phyloP scores from a whole-genome alignment of 2,888 invertebrate genomes.

The Sabellastarte sp. region DNA sequence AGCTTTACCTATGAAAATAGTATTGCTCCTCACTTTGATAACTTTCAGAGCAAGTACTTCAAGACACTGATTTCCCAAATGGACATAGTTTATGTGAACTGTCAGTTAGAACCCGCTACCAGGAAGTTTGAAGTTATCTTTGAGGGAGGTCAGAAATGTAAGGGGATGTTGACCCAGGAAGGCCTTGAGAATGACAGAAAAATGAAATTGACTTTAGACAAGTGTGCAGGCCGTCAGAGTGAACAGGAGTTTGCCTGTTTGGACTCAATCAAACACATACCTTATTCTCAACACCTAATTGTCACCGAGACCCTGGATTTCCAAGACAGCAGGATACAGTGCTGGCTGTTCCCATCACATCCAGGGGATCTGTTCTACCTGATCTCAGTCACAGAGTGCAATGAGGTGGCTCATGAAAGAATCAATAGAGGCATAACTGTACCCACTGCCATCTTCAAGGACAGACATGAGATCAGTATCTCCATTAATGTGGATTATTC shows the following conservation, averaged over 20 bases:
- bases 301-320: constrained; percentile 16
- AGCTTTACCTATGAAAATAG: constrained; percentile 11
- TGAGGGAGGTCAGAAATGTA: constrained; percentile 10
- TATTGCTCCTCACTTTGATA: constrained; percentile 7
- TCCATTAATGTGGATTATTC: too few relatives aligned
- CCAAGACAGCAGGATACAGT: constrained; percentile 8
- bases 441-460: constrained; percentile 9
- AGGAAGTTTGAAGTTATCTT: constrained; percentile 11
- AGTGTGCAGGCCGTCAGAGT: constrained; percentile 4
- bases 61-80: constrained; percentile 9
- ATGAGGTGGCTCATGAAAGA: constrained; percentile 15
- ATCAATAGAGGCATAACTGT: constrained; percentile 6
- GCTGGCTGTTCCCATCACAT: constrained; percentile 13
- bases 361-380: constrained; percentile 15
- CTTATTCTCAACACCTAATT: constrained; percentile 12
- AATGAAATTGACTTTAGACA: constrained; percentile 9
- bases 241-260: constrained; percentile 14
- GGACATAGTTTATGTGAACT: constrained; percentile 10
- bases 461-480: too few relatives aligned
- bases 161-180: constrained; percentile 8
- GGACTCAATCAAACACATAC: constrained; percentile 13
- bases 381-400: constrained; percentile 14
- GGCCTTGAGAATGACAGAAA: constrained; percentile 7
- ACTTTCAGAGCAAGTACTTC: constrained; percentile 12
- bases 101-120: constrained; percentile 6